These are phyloP conservation scores for Drosophila ananassae DNA, from an alignment of 1,140 invertebrate species.

Conservation along the genomic window DNA sequence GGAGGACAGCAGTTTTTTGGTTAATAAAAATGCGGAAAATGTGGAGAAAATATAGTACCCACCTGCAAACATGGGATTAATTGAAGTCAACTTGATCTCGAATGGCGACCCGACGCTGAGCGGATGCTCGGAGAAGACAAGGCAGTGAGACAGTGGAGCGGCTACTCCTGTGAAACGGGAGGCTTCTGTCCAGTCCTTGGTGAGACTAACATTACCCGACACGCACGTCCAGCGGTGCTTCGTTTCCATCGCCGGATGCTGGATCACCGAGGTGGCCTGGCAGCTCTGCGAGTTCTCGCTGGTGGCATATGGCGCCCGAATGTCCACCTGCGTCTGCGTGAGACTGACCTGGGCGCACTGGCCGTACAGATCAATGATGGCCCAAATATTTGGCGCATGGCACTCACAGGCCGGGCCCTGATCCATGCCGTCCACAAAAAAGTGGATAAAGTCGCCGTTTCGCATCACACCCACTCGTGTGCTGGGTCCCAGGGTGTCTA, in stretches of 20 bases:
- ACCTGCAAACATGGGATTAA: constrained; percentile 82
- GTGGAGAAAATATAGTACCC: neutral
- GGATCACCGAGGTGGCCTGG: constrained; percentile 82
- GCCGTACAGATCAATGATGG: constrained; percentile 97
- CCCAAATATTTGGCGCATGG: constrained; percentile 93
- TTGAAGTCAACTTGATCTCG: constrained; percentile 76
- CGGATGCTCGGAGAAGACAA: constrained; percentile 82
- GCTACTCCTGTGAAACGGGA: constrained; percentile 65
- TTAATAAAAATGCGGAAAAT: neutral
- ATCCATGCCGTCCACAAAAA: constrained; percentile 95
- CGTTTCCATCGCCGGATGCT: constrained; percentile 72
- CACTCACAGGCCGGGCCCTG: constrained; percentile 94
- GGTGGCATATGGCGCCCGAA: constrained; percentile 82
- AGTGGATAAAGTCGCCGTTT: constrained; percentile 93
- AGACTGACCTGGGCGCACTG: constrained; percentile 94
- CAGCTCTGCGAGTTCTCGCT: constrained; percentile 84
- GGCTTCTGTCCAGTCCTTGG: constrained; percentile 82
- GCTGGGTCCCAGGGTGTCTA: constrained; percentile 91
- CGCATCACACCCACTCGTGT: constrained; percentile 94
- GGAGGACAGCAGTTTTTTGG: neutral
- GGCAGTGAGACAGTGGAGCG: constrained; percentile 71
- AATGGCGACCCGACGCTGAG: constrained; percentile 79
- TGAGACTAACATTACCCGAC: constrained; percentile 76
- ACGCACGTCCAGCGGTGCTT: constrained; percentile 83
- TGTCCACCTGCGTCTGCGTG: constrained; percentile 79